These are phyloP conservation scores for Anoncus sp. DNA, from an alignment of 2,888 invertebrate species.

Conservation along the genomic window DNA sequence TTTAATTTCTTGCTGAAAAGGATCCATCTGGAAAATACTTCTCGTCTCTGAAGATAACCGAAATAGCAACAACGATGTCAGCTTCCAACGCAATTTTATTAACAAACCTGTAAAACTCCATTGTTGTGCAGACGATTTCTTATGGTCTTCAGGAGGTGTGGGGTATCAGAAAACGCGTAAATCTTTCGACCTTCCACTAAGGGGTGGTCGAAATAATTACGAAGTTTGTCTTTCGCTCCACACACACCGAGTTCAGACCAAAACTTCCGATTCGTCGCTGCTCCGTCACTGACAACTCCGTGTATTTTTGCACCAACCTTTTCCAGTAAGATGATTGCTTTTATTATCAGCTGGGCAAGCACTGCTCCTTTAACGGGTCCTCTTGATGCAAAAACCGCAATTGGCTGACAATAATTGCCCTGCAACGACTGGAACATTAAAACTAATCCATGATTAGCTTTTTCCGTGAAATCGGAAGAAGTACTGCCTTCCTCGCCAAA, in stretches of 20 bases:
- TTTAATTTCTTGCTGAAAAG: conserved; percentile 21
- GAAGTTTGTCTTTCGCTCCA: too few species aligned
- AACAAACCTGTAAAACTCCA: conserved; percentile 3
- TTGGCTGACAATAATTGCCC: too few species aligned
- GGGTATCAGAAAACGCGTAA: conserved; percentile 61
- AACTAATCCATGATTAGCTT: too few species aligned
- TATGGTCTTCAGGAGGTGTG: conserved; percentile 64
- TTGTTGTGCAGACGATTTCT: conserved; percentile 63
- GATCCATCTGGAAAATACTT: conserved; percentile 1
- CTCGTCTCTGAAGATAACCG: too few species aligned
- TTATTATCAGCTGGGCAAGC: conserved; percentile 52
- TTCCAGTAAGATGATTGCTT: conserved; percentile 63
- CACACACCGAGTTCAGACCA: conserved; percentile 58
- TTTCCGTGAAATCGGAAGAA: too few species aligned
- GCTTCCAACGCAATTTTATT: not conserved
- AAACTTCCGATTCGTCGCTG: conserved; percentile 62
- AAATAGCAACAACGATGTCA: too few species aligned
- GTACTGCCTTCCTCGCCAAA: too few species aligned
- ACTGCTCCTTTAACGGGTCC: conserved; percentile 4
- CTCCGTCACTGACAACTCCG: conserved; percentile 63
- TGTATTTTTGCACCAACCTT: too few species aligned
- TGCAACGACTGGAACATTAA: too few species aligned
- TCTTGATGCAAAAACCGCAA: too few species aligned
- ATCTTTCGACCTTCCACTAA: conserved; percentile 50
- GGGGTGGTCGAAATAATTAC: too few species aligned